These are phyloP conservation scores for Pissodes strobi DNA, from an alignment of 1,140 invertebrate species.

Conservation along the genomic window DNA sequence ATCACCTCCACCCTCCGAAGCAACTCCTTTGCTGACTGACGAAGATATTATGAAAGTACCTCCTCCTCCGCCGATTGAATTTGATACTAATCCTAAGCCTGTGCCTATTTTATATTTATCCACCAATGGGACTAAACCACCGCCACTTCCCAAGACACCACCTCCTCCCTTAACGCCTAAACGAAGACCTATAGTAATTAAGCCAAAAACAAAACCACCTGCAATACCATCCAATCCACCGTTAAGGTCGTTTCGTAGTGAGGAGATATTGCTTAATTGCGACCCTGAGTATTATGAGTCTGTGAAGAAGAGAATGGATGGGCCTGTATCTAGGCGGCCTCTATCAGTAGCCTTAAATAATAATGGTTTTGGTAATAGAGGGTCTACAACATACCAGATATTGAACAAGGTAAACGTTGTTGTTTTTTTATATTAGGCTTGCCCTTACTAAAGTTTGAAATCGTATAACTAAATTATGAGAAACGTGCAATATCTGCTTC, in stretches of 20 bases:
- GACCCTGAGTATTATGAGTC: slow-evolving; percentile 16
- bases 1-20: slow-evolving; percentile 21
- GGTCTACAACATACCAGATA: not conserved
- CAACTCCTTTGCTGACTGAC: slow-evolving; percentile 28
- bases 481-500: too few relatives aligned
- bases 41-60: slow-evolving; percentile 34
- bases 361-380: not conserved
- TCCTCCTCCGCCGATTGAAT: slow-evolving; percentile 36
- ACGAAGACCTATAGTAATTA: slow-evolving; percentile 16
- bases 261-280: slow-evolving; percentile 33
- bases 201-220: slow-evolving; percentile 40
- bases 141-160: slow-evolving; percentile 17
- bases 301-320: slow-evolving; percentile 15
- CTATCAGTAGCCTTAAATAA: not conserved
- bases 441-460: too few relatives aligned
- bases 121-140: not conserved
- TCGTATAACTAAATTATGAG: too few relatives aligned
- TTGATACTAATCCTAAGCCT: not conserved
- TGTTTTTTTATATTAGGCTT: too few relatives aligned
- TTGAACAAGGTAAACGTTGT: not conserved
- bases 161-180: slow-evolving; percentile 17
- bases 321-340: not conserved
- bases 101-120: too few relatives aligned
- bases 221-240: slow-evolving; percentile 51
- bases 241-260: slow-evolving; percentile 29